phyloP scores from a whole-genome alignment of 2,113 vertebrate genomes.

The Toxotes jaculatrix region DNA sequence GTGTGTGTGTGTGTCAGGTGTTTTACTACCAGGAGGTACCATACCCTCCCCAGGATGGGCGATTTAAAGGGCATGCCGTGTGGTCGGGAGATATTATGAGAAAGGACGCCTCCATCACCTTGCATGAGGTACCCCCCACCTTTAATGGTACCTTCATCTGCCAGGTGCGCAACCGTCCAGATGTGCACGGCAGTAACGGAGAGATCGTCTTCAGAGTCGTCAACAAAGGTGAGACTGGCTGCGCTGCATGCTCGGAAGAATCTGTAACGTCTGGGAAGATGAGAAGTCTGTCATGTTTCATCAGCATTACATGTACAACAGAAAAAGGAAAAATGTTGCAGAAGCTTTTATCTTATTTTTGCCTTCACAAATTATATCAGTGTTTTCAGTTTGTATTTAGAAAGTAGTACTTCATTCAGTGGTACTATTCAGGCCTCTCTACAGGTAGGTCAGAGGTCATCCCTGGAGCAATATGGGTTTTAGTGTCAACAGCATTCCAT shows the following conservation, averaged over 20 bases:
- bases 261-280: background rate
- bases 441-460: constrained; percentile 10
- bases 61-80: constrained; percentile 85
- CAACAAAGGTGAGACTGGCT: constrained; percentile 75
- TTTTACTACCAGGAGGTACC: constrained; percentile 85
- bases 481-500: background rate
- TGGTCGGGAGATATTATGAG: constrained; percentile 90
- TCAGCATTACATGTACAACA: background rate
- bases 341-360: background rate
- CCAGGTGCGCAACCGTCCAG: constrained; percentile 91
- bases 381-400: background rate
- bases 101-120: constrained; percentile 86
- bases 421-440: background rate
- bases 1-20: constrained; percentile 79
- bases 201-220: constrained; percentile 87
- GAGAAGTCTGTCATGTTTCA: background rate
- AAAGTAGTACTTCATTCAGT: background rate
- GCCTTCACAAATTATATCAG: background rate
- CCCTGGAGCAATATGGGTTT: background rate
- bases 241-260: background rate
- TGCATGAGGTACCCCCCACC: constrained; percentile 85
- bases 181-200: constrained; percentile 86
- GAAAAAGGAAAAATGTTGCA: background rate
- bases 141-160: constrained; percentile 95
- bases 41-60: constrained; percentile 75